phyloP scores from a whole-genome alignment of 2,888 invertebrate genomes.

The Boloria euphrosyne region DNA sequence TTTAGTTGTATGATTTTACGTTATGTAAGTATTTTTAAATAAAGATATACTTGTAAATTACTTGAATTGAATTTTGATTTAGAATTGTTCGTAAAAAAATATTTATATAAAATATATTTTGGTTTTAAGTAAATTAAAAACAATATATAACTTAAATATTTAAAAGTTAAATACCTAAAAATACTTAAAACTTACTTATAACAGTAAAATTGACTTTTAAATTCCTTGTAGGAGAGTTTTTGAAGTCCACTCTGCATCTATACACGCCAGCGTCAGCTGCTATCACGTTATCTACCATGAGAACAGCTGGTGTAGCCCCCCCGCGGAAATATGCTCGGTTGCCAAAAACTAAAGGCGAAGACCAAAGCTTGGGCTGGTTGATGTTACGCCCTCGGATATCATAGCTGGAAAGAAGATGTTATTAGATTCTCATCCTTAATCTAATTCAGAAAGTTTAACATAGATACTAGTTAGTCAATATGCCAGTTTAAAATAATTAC shows the following conservation, averaged over 20 bases:
- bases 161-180: too few species aligned
- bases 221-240: slow-evolving; percentile 93
- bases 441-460: neutral
- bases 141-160: neutral
- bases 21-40: too few species aligned
- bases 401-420: slow-evolving; percentile 79
- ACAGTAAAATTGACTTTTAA: slow-evolving; percentile 94
- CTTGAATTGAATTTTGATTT: too few species aligned
- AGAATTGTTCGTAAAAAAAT: neutral
- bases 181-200: slow-evolving; percentile 88
- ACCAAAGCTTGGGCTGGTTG: slow-evolving; percentile 92
- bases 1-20: too few species aligned
- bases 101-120: neutral
- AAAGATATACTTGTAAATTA: too few species aligned
- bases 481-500: too few species aligned
- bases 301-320: slow-evolving; percentile 88
- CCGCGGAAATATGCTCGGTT: slow-evolving; percentile 90
- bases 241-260: slow-evolving; percentile 94
- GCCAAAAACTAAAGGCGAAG: slow-evolving; percentile 88
- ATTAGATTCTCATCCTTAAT: neutral
- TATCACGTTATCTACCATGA: slow-evolving; percentile 88
- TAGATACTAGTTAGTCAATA: too few species aligned
- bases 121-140: neutral
- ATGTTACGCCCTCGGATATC: slow-evolving; percentile 89
- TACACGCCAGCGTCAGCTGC: slow-evolving; percentile 92